Evolutionary conservation across 2,888 invertebrate species (phyloP), one percentile per base, ranked within the genome.

Genomic region (Acrobasis consociella): DNA sequence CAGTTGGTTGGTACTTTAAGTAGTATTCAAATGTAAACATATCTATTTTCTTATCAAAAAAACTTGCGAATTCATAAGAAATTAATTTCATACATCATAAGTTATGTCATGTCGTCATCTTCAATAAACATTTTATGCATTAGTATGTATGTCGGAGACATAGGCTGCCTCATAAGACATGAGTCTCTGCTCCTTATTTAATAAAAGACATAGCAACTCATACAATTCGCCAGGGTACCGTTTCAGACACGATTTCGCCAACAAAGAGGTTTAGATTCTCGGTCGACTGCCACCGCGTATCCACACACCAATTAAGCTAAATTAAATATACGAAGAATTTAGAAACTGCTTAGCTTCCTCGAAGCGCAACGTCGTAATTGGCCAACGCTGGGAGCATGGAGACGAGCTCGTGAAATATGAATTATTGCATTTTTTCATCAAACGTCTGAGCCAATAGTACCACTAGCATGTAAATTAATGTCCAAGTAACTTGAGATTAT

Each of bases 261-360:
- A 84, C 87, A 83, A 86, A 86, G 86, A 85, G 81, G 85, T 84
- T 86, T 82, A 81, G 84, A 89, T 88, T 89, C 86, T 88, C 88
- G 89, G 89, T 91, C 87, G 84, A 84, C 85, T 89, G 77, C 86
- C 79, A 76, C 81, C 77, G 80, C 83, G 84, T 83, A 89, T 87
- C 86, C 81, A 87, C 86, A 88, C 86, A 88, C 87, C 87, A 91
- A 91, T 92, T 91, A 90, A 89, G 87, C 82, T 87, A 84, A 89
- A 91, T 89, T 89, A 90, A 89, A 90, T 87, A 90, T 88, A 91
- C 89, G 86, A 89, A 91, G 91, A 91, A 91, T 91, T 91, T 92
- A 92, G 92, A 91, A 91, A 92, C 89, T 89, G 86, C 85, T 89
- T 87, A 87, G 86, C 89, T 91, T 91, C 87, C 90, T 89, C 89